Evolutionary conservation across 64 coral and sea anemone species (phyloP), one percentile per base, ranked within the genome.

Genomic region (Hydrozoanthus tunicans): DNA sequence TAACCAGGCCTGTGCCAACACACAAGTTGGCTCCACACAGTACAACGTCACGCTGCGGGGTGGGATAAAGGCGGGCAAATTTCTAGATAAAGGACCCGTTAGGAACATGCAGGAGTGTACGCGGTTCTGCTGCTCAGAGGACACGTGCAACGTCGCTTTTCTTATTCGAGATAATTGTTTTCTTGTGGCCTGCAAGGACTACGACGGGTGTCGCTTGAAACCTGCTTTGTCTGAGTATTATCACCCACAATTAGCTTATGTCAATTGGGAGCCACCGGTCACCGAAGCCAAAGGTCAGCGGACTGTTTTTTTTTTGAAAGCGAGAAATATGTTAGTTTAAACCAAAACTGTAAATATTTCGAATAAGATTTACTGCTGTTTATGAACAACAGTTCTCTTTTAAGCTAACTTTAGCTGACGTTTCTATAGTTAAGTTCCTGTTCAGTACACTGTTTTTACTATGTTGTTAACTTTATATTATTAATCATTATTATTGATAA

Each of bases 171-270:
- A 81, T 55, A 97, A 97, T 52, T 97, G 95, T 56, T 97, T 97
- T 27, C 70, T 93, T 8, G 95, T 97, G 27, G 77, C 92, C 79
- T 97, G 95, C 74, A 97, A 97, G 85, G 90, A 92, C 58, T 97
- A 97, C 62, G 79, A 92, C 11, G 93, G 89, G 8, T 97, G 95
- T 73, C 83, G 88, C 12, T 79, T 94, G 23, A 97, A 97, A 60
- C 95, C 92, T 4, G 92, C 95, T 4, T 74, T 97, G 8, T 97
- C 95, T 6, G 95, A 91, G 24, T 97, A 97, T 75, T 97, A 97
- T 71, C 95, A 91, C 26, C 95, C 95, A 6, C 79, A 89, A 70
- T 56, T 96, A 53, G 92, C 95, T 5, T 96, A 92, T 17, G 92
- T 96, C 7, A 96, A 96, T 57, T 96, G 95, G 95, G 83, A 89